phyloP scores from a whole-genome alignment of 2,113 vertebrate species.

The Corydoras maculifer region DNA sequence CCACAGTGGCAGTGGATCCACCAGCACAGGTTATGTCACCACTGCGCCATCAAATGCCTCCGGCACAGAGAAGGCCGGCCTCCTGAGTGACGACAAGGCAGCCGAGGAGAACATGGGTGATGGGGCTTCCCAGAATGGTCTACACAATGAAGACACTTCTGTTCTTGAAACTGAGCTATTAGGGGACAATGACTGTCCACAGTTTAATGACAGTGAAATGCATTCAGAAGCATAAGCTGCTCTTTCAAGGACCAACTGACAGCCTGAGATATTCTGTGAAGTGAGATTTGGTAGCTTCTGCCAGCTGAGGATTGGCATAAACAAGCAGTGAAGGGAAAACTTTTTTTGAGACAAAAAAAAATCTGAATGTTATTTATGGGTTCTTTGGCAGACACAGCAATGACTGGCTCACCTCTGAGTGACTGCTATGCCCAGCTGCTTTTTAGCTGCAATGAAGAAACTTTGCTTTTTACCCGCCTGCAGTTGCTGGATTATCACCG shows the following conservation, averaged over 20 bases:
- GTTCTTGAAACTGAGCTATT: conserved; percentile 88
- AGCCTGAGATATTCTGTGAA: conserved; percentile 31
- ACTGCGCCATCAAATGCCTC: conserved; percentile 83
- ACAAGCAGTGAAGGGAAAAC: conserved; percentile 53
- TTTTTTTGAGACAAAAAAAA: conserved; percentile 41
- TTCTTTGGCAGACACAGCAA: conserved; percentile 30
- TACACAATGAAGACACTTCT: conserved; percentile 71
- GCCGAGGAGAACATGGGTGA: conserved; percentile 63
- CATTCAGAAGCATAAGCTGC: conserved; percentile 71
- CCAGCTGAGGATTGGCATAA: conserved; percentile 10
- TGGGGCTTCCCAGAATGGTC: conserved; percentile 64
- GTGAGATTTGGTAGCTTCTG: conserved; percentile 33
- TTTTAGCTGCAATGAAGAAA: conserved; percentile 40
- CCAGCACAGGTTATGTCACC: conserved; percentile 92
- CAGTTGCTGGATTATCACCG: conserved; percentile 28
- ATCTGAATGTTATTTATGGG: conserved; percentile 51
- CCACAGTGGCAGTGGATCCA: conserved; percentile 92
- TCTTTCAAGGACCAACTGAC: conserved; percentile 22
- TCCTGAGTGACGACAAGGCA: conserved; percentile 68
- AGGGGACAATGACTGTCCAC: conserved; percentile 77
- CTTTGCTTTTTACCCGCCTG: conserved; percentile 5
- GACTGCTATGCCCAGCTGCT: conserved; percentile 23
- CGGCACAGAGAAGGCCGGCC: conserved; percentile 72
- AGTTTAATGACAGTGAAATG: conserved; percentile 68
- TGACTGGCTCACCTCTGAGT: conserved; percentile 17